Evolutionary conservation across 2,888 invertebrate species (phyloP).

Genomic region (Germaria angustata): DNA sequence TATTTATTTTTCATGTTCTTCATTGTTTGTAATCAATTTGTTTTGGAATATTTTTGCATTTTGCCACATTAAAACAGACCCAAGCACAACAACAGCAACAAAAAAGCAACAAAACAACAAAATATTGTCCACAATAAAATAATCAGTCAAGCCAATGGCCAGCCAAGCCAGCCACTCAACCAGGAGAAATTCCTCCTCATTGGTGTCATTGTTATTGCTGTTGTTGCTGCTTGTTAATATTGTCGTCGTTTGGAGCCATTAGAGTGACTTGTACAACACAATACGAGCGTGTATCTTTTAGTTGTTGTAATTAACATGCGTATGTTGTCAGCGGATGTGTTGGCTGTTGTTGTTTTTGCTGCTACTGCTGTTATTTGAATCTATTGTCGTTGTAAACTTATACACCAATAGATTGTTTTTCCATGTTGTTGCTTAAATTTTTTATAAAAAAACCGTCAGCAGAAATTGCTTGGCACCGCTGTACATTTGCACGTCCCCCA

Average conservation of each 20-base stretch:
- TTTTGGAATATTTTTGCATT: constrained; percentile 62
- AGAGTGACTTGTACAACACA: constrained; percentile 45
- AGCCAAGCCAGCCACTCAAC: constrained; percentile 43
- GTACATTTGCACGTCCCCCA: not conserved
- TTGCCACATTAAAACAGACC: constrained; percentile 31
- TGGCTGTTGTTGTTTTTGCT: constrained; percentile 29
- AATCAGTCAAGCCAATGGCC: constrained; percentile 55
- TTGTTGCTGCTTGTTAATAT: not conserved
- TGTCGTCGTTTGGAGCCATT: constrained; percentile 41
- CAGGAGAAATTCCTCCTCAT: constrained; percentile 54
- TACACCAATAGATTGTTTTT: constrained; percentile 25
- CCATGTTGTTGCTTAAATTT: constrained; percentile 10
- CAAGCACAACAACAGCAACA: not conserved
- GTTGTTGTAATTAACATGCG: constrained; percentile 66
- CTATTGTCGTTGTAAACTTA: constrained; percentile 52
- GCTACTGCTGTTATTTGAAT: constrained; percentile 28
- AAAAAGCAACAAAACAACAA: not conserved
- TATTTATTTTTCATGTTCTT: constrained; percentile 58
- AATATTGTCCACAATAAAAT: constrained; percentile 1
- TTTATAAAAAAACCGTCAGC: not conserved
- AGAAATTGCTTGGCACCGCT: constrained; percentile 23
- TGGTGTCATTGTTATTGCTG: not conserved
- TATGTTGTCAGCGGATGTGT: constrained; percentile 68
- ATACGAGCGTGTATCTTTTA: constrained; percentile 32
- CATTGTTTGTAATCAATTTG: constrained; percentile 63